Evolutionary conservation across 2,888 invertebrate genomes (phyloP).

Genomic region (Boloria euphrosyne): DNA sequence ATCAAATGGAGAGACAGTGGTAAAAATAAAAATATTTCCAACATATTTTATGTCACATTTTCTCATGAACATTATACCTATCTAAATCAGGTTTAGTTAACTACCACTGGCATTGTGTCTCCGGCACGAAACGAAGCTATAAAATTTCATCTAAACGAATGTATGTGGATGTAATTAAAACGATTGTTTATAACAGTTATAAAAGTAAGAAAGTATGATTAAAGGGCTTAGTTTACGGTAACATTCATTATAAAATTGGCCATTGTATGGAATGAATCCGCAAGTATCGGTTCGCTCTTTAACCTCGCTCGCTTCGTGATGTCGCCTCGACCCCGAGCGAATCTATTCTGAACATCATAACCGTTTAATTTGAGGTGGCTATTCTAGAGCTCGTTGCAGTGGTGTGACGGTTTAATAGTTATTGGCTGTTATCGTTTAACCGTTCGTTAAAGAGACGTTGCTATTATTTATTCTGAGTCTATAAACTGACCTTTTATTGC

Average conservation of each 20-base stretch:
- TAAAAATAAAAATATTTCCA: too few relatives aligned
- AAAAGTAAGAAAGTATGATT: constrained; percentile 32
- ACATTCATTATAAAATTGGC: constrained; percentile 69
- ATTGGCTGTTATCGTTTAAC: constrained; percentile 46
- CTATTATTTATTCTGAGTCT: constrained; percentile 16
- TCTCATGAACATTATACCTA: constrained; percentile 7
- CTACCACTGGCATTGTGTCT: background rate
- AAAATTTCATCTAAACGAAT: constrained; percentile 3
- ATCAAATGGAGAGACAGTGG: constrained; percentile 13
- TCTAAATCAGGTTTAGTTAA: constrained; percentile 13
- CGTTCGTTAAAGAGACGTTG: constrained; percentile 40
- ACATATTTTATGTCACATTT: background rate
- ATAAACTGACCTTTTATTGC: background rate
- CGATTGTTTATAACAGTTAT: constrained; percentile 15
- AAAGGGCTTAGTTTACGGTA: constrained; percentile 32
- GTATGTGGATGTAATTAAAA: constrained; percentile 7
- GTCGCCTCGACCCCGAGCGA: constrained; percentile 73
- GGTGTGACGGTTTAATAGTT: constrained; percentile 48
- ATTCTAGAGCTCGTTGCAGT: constrained; percentile 60
- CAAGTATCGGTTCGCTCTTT: constrained; percentile 75
- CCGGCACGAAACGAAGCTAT: background rate
- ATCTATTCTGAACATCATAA: constrained; percentile 79
- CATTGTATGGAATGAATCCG: constrained; percentile 73
- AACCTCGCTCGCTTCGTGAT: constrained; percentile 74
- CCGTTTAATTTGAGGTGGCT: constrained; percentile 78